Evolutionary conservation across 2,888 invertebrate genomes (phyloP), one percentile per base, ranked within the genome.

Genomic region (Eudemis profundana): DNA sequence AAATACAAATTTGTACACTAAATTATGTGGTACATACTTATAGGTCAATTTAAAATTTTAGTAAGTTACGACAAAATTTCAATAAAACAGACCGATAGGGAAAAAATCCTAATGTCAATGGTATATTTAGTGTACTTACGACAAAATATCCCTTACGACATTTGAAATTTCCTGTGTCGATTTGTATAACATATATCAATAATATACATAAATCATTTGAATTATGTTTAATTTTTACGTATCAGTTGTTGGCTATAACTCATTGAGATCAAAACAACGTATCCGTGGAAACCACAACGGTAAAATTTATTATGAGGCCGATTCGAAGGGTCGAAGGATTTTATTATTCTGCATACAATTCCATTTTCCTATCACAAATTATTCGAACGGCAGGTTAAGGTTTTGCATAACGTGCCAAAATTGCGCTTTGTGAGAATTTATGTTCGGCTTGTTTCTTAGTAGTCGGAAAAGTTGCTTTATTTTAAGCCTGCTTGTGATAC

Each of bases 261-360:
- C 68, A 66, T 61, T 59, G 66, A 66, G 69, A 69, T 70, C 72
- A 70, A 68, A 72, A 71, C 71, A 72, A 68, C 63, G 57, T 69
- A 68, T 69, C 69, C 66, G 69, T 67, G 68, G 61, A 68, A 70
- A 72, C 72, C 83, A 74, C 82, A 80, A 74, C 77, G 78, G 80
- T 77, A 74, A 84, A 87, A 89, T 89, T 88, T 87, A 87, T 87
- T 85, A 84, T 82, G 74, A 84, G 82, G 75, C 78, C 79, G 78
- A 82, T 80, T 83, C 83, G 75, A 82, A 87, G 86, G 88, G 88
- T 89, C 84, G 83, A 84, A 82, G 82, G 79, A 84, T 89, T 89
- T 88, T 88, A 87, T 90, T 89, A 89, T 89, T 89, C 87, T 86
- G 85, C 87, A 90, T 87, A 87, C 88, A 90, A 89, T 89, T 85